These are phyloP conservation scores for Drosophila stalkeri DNA, from an alignment of 2,888 invertebrate genomes.

Conservation along the genomic window DNA sequence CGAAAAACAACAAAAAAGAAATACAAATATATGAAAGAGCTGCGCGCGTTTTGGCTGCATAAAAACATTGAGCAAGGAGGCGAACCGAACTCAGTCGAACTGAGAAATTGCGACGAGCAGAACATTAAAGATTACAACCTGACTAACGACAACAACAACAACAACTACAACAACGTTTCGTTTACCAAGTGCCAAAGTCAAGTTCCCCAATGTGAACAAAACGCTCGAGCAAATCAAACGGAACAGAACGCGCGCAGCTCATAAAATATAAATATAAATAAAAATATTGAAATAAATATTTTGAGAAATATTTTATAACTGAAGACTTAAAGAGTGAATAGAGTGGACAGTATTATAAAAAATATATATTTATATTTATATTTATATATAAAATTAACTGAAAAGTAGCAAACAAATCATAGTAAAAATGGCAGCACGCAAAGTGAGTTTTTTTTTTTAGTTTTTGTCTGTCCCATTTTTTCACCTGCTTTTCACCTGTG, in stretches of 20 bases:
- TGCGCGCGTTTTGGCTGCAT: constrained; percentile 69
- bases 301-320: constrained; percentile 18
- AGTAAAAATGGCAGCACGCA: constrained; percentile 75
- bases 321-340: constrained; percentile 10
- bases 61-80: constrained; percentile 82
- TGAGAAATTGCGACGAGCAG: constrained; percentile 81
- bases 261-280: constrained; percentile 27
- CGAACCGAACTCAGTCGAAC: constrained; percentile 80
- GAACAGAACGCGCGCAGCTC: constrained; percentile 35
- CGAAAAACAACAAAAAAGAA: constrained; percentile 24
- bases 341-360: constrained; percentile 62
- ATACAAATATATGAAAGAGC: constrained; percentile 32
- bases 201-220: constrained; percentile 48
- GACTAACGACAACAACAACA: constrained; percentile 20
- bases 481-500: constrained; percentile 24
- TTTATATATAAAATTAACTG: constrained; percentile 37
- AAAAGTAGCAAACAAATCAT: constrained; percentile 8
- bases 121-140: constrained; percentile 54
- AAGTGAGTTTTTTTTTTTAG: constrained; percentile 67
- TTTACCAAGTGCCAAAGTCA: constrained; percentile 37
- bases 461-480: neutral
- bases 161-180: constrained; percentile 7
- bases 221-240: constrained; percentile 46
- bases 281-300: constrained; percentile 20
- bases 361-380: neutral